Evolutionary conservation across 2,888 invertebrate species (phyloP), one percentile per base, ranked within the genome.

Genomic region (Cephus nigrinus): DNA sequence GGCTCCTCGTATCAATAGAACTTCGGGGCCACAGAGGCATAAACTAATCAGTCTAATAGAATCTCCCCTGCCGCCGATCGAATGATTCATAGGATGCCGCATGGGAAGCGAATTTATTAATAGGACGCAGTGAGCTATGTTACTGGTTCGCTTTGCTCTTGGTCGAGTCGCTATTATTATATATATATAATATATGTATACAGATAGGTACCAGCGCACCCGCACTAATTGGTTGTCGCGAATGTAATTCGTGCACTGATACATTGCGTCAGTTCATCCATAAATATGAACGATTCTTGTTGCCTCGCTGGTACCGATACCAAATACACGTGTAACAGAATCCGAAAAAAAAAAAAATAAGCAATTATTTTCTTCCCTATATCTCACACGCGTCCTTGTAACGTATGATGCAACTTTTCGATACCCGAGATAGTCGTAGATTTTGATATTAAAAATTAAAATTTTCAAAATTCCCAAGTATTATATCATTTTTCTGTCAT

Each of bases 51-150:
- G 86, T 83, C 86, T 86, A 86, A 86, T 86, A 86, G 86, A 86
- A 86, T 86, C 84, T 86, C 86, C 86, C 85, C 80, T 75, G 86
- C 81, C 82, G 82, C 82, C 86, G 83, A 86, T 86, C 84, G 86
- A 85, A 81, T 86, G 86, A 86, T 86, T 86, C 86, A 86, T 86
- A 86, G 83, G 78, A 80, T 79, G 83, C 82, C 86, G 85, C 86
- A 86, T 84, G 86, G 86, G 86, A 86, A 84, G 83, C 84, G 84
- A 86, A 86, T 86, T 86, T 86, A 86, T 86, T 86, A 86, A 86
- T 86, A 86, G 84, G 79, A 84, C 80, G 74, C 82, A 81, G 80
- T 80, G 82, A 80, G 80, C 84, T 75, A 79, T 80, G 81, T 78
- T 80, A 76, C 34, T 78, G 68, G 79, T 76, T 81, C 77, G 80